Base-by-base conservation (phyloP, 2,113 vertebrate species). In the Carettochelys insculpta region DNA sequence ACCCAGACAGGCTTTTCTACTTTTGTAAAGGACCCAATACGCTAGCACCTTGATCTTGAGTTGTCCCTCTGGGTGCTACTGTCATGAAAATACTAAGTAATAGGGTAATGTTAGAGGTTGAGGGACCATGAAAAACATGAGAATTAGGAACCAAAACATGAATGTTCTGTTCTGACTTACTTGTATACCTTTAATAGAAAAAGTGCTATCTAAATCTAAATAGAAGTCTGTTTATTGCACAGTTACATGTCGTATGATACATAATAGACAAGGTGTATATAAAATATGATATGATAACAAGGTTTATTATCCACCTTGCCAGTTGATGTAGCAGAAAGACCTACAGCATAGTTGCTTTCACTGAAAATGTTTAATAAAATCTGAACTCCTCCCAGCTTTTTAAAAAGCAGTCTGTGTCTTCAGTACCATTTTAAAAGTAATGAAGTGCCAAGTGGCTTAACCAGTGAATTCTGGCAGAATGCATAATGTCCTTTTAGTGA, bases 401-500 rank as follows among this genome's bases (percentile, higher is more conserved):
- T n/a, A 78, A 92, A 80, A 78, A 38, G n/a, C 50, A 29, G 34
- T 50, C 92, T 79, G 68, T 71, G 87, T 92, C 54, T 78, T 77
- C 25, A 89, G 22, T 81, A 3, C 54, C 6, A 48, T 82, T 94
- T 93, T 85, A 61, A 87, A 27, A 82, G 9, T 41, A 90, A 73
- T 45, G 22, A 75, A 80, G 41, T 93, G 79, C 48, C 78, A 89
- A 45, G 58, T 91, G n/a, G 45, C 48, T 87, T 48, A 91, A 85
- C 88, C 4, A 8, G 76, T 27, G 83, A 92, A 80, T 91, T 47
- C 89, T 82, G 85, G 58, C 83, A 94, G 76, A 82, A n/a, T 90
- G n/a, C 51, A 29, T 86, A 78, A 3, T 92, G 1, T 34, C 89
- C 82, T 88, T 79, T 93, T 89, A 68, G 38, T 77, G 79, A 53